Base-by-base conservation (phyloP, 2,113 vertebrate genomes). In the Lucifuga dentata region DNA sequence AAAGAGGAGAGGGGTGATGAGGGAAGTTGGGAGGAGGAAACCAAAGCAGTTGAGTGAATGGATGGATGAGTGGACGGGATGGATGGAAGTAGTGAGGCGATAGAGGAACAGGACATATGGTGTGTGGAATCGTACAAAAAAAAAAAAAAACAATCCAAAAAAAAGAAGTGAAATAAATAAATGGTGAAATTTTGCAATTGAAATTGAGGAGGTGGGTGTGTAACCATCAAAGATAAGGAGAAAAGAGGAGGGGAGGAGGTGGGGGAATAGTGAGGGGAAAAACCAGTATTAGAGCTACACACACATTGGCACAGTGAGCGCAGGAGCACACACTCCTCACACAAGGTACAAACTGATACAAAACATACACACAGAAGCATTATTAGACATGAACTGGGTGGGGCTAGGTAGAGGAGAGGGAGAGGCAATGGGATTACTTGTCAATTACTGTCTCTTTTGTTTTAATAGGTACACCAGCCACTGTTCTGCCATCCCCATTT, bases 231-330 rank as follows among this genome's bases (percentile, higher is more conserved):
- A 78, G 43, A 87, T 83, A 86, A 78, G 68, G 73, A 73, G 65
- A 87, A 78, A 68, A 85, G 68, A 84, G 73, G 44, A 75, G 45
- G 81, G 82, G 63, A 65, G 66, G 73, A 61, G 62, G 78, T 71
- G 64, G 79, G 80, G 73, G 29, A 40, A 81, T 77, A 88, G 88
- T 88, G 83, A 87, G 65, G 87, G 80, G 80, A 86, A 88, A 92
- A 92, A 92, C 84, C 90, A 91, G 89, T 90, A 91, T 93, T 93
- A 92, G 90, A 93, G 90, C 92, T 86, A 91, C 87, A 91, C 85
- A 83, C 87, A 91, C 83, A 89, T 87, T 89, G 77, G 83, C 84
- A 92, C 90, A 90, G 86, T 90, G 85, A 91, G 81, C 73, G 89
- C 88, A 86, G 80, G 85, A 87, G 90, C 77, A 90, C 83, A 85